A percentile compares a stretch with the other conserved stretches of the same genome.
phyloP scores from a whole-genome alignment of 2,797 vertebrate species.

The Sebastes oblongus region DNA sequence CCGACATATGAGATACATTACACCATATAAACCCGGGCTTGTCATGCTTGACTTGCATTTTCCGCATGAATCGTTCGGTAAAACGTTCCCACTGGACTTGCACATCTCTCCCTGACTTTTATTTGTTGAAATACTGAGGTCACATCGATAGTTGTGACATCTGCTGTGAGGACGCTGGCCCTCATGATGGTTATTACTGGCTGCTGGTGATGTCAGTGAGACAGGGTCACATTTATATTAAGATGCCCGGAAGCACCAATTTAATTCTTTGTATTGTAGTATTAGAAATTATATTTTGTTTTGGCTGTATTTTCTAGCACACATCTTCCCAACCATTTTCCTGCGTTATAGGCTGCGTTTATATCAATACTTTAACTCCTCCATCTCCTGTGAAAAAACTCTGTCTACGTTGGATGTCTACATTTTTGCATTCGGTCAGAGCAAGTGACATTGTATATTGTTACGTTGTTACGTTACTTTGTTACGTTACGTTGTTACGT shows the following conservation, averaged over 20 bases:
- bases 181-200: background rate
- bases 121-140: conserved; percentile 40
- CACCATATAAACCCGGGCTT: conserved; percentile 24
- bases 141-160: conserved; percentile 30
- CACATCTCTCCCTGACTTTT: conserved; percentile 28
- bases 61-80: conserved; percentile 12
- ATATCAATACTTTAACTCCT: background rate
- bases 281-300: background rate
- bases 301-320: background rate
- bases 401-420: no score
- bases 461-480: no score
- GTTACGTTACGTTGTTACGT: no score
- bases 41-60: conserved; percentile 38
- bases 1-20: conserved; percentile 44
- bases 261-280: background rate
- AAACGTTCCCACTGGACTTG: conserved; percentile 27
- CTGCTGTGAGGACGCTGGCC: conserved; percentile 7
- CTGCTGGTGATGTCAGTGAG: background rate
- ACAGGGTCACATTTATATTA: background rate
- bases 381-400: background rate
- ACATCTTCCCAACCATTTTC: background rate
- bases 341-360: background rate
- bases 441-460: no score
- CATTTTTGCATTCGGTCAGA: no score
- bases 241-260: background rate